These are phyloP conservation scores for Aurelia coerulea DNA, from an alignment of 30 jellyfish, hydroid and myxozoan species.

Conservation along the genomic window DNA sequence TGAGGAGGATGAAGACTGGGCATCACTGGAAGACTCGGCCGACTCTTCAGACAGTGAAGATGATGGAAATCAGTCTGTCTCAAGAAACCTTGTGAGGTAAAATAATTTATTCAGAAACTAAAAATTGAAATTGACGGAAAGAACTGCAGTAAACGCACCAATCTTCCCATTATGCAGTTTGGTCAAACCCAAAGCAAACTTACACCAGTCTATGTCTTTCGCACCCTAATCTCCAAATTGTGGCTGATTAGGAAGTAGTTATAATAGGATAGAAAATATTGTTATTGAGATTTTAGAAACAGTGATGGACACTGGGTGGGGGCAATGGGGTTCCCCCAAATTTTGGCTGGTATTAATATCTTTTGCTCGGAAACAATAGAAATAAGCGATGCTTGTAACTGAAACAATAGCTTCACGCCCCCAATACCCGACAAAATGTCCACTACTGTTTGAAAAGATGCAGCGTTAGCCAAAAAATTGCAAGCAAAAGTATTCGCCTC, in stretches of 20 bases:
- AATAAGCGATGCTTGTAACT: no score
- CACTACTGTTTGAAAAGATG: not conserved
- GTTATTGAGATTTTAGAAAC: no score
- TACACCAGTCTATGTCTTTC: not conserved
- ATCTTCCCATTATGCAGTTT: not conserved
- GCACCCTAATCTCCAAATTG: not conserved
- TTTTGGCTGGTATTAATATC: no score
- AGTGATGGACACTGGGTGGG: no score
- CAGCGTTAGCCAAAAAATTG: conserved; percentile 5
- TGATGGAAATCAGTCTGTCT: conserved; percentile 25
- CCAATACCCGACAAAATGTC: not conserved
- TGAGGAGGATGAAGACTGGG: conserved; percentile 28
- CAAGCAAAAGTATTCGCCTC: not conserved
- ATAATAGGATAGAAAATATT: not conserved
- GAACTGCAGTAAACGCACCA: not conserved
- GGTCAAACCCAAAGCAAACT: not conserved
- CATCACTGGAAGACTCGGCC: conserved; percentile 12
- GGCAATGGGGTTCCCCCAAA: no score
- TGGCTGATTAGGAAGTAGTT: conserved; percentile 7
- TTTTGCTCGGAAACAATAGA: no score
- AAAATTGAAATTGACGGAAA: not conserved
- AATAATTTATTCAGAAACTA: conserved; percentile 2
- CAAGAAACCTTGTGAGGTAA: conserved; percentile 24
- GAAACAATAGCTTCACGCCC: not conserved
- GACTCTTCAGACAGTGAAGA: conserved; percentile 13